Evolutionary conservation across 2,797 vertebrate genomes (phyloP).

Genomic region (Arnoldichthys spilopterus): DNA sequence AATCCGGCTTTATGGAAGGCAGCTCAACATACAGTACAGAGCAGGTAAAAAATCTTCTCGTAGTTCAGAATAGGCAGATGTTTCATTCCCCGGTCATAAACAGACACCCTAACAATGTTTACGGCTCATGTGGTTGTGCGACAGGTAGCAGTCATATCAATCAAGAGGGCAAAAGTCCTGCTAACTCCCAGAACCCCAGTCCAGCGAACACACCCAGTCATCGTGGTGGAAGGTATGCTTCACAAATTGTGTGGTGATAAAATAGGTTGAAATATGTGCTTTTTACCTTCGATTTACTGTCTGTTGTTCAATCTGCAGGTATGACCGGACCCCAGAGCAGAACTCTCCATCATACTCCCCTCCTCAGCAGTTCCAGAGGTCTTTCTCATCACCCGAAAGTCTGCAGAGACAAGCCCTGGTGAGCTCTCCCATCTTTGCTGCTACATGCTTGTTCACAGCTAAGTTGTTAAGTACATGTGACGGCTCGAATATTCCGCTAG

Average conservation of each 20-base stretch:
- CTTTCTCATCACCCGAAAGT: slow-evolving; percentile 78
- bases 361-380: slow-evolving; percentile 73
- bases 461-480: neutral
- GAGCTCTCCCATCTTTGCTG: slow-evolving; percentile 34
- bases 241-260: neutral
- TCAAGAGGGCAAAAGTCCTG: slow-evolving; percentile 66
- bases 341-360: slow-evolving; percentile 62
- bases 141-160: slow-evolving; percentile 79
- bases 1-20: slow-evolving; percentile 83
- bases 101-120: neutral
- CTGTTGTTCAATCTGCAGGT: slow-evolving; percentile 53
- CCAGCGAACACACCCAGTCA: slow-evolving; percentile 73
- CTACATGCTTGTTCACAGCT: neutral
- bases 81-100: neutral
- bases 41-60: slow-evolving; percentile 77
- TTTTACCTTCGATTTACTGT: neutral
- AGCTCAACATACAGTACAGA: slow-evolving; percentile 91
- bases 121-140: neutral
- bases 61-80: neutral
- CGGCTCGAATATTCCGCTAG: neutral
- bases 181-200: slow-evolving; percentile 72
- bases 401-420: slow-evolving; percentile 89
- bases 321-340: slow-evolving; percentile 65
- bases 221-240: slow-evolving; percentile 74
- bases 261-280: neutral